Evolutionary conservation across 64 coral and sea anemone species (phyloP), one percentile per base, ranked within the genome.

Genomic region (Pocillopora damicornis): DNA sequence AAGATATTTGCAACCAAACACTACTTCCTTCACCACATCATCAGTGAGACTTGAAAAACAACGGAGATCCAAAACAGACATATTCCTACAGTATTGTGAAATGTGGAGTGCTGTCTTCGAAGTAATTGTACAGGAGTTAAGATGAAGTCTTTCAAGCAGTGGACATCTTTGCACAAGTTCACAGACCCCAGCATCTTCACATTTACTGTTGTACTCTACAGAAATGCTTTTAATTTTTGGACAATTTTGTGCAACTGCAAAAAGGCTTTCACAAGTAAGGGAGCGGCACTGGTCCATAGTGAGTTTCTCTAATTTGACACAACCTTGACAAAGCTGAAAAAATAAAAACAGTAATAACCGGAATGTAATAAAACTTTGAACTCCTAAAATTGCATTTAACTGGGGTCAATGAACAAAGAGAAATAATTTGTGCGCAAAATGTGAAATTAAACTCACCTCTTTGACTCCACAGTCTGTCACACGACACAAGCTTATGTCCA

Each of bases 61-160:
- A 0, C 97, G 90, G 0, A 99, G 69, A 80, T 99, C 97, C 86
- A 99, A 79, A 59, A 90, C 36, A n/a, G 38, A 58, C 25, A 99
- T 82, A 73, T 87, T 73, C 81, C 30, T 65, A 73, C 79, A 92
- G 86, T 91, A 76, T 45, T 73, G 67, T 22, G 90, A 91, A 88
- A 99, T 93, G 35, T 88, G 76, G 22, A 75, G 10, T 30, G 80
- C 82, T 85, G 86, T 60, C 34, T 92, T 79, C 73, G 73, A 79
- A 63, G 90, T 95, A n/a, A 99, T 89, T 11, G 90, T 86, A 86
- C 93, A 95, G 20, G 93, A 93, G 58, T 95, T 95, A 1, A 99
- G 57, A 26, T 90, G 90, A 18, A 99, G 76, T 79, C 79, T 93
- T 67, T 95, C 60, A 14, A 99, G 80, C 77, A 36, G 75, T 6